phyloP scores from a whole-genome alignment of 2,888 invertebrate species.

The Campaea margaritaria region DNA sequence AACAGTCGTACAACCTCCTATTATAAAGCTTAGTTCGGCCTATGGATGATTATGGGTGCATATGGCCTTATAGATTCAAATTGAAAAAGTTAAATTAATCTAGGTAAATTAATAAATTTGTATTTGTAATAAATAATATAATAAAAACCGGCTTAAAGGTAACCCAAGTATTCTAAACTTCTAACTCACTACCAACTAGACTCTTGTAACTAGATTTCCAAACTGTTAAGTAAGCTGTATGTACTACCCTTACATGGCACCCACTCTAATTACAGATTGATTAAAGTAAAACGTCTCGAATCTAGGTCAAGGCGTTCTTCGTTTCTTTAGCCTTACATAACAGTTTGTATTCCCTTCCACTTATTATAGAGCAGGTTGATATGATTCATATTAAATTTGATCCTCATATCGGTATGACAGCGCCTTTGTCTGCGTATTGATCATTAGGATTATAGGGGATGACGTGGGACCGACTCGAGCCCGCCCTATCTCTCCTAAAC shows the following conservation, averaged over 20 bases:
- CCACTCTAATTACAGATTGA: neutral
- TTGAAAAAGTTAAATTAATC: too few species aligned
- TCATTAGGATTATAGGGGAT: conserved; percentile 7
- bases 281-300: neutral
- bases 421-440: conserved; percentile 11
- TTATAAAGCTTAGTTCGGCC: too few species aligned
- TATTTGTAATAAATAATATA: too few species aligned
- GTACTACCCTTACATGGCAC: neutral
- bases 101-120: too few species aligned
- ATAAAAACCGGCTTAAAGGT: too few species aligned
- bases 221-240: neutral
- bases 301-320: conserved; percentile 1
- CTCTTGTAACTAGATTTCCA: neutral
- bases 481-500: neutral
- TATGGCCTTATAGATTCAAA: too few species aligned
- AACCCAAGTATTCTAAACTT: too few species aligned
- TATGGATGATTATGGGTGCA: too few species aligned
- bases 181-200: too few species aligned
- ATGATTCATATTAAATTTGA: conserved; percentile 2
- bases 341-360: neutral
- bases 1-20: too few species aligned
- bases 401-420: conserved; percentile 6
- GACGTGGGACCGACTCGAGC: neutral
- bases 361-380: neutral
- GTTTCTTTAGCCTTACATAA: conserved; percentile 1